Evolutionary conservation across 2,888 invertebrate genomes (phyloP), one percentile per base, ranked within the genome.

Genomic region (Dioctria linearis): DNA sequence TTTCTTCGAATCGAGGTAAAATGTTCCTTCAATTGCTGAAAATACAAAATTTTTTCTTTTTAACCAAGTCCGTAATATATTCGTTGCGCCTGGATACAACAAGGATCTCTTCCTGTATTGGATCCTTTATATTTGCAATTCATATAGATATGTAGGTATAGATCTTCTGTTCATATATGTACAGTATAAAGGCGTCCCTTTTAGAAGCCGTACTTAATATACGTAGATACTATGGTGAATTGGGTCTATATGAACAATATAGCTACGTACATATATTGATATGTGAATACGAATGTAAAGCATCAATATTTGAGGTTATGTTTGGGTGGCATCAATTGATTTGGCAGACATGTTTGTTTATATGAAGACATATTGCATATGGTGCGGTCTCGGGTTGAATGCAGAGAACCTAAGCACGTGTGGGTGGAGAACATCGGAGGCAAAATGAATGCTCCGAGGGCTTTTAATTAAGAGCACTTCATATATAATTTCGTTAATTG

Each of bases 401-500:
- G 51, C 25, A 8, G 71, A 49, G 51, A 25, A 71, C 37, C 54
- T 5, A 25, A 57, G 54, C 46, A 51, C 71, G 54, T 37, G n/a
- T 0, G 2, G 54, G 54, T 54, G 57, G 25, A 51, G 51, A 25
- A 5, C 25, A 49, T 9, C 13, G 71, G 54, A 46, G 54, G 71
- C n/a, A 39, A 3, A 49, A 71, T 71, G 71, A 71, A 71, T 71
- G 71, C 71, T 71, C 51, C 51, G 54, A 71, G 71, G 49, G 76
- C 43, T 78, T 78, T 78, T 78, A 78, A 78, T 78, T 78, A 78
- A 63, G 63, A 78, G 49, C 76, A 59, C 59, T 76, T 63, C 76
- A 76, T 78, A 71, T 78, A 78, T 78, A 63, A 78, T 78, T 63
- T 78, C 63, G 63, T 78, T 78, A 78, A 78, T 78, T 78, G 76